phyloP scores from a whole-genome alignment of 2,888 invertebrate species.

The Leucania comma region DNA sequence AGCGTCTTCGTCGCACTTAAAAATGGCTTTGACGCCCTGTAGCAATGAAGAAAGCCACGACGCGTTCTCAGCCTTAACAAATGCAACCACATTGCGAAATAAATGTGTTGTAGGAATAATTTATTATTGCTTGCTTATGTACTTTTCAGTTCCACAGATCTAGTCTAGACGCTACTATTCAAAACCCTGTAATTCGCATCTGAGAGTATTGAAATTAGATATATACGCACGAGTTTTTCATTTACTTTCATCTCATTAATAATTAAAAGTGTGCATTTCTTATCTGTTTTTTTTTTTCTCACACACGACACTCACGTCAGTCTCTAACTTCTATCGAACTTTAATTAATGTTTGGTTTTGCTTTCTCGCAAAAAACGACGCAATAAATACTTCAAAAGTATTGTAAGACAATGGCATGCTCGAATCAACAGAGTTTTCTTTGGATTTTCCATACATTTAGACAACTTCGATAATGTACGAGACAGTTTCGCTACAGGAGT shows the following conservation, averaged over 20 bases:
- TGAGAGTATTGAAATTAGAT: not conserved
- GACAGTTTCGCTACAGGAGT: not conserved
- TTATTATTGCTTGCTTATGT: not conserved
- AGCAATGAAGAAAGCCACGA: too few species aligned
- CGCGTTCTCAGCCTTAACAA: too few species aligned
- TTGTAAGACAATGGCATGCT: slow-evolving; percentile 1
- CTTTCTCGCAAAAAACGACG: slow-evolving; percentile 32
- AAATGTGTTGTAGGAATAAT: too few species aligned
- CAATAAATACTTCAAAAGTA: slow-evolving; percentile 28
- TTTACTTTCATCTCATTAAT: not conserved
- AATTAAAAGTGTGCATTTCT: slow-evolving; percentile 1
- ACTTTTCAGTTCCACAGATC: not conserved
- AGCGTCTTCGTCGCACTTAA: too few species aligned
- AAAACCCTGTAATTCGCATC: not conserved
- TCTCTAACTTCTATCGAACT: slow-evolving; percentile 29
- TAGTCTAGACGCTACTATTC: not conserved
- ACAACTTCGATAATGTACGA: not conserved
- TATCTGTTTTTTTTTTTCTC: slow-evolving; percentile 8
- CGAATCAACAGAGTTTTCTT: not conserved
- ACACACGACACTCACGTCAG: not conserved
- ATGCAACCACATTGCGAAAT: too few species aligned
- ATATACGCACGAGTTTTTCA: not conserved
- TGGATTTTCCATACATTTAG: not conserved
- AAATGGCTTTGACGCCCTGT: too few species aligned
- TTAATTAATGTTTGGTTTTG: slow-evolving; percentile 41